Conservation (phyloP, 1,140 invertebrate species). For the Pygmarrhopalites habei region DNA sequence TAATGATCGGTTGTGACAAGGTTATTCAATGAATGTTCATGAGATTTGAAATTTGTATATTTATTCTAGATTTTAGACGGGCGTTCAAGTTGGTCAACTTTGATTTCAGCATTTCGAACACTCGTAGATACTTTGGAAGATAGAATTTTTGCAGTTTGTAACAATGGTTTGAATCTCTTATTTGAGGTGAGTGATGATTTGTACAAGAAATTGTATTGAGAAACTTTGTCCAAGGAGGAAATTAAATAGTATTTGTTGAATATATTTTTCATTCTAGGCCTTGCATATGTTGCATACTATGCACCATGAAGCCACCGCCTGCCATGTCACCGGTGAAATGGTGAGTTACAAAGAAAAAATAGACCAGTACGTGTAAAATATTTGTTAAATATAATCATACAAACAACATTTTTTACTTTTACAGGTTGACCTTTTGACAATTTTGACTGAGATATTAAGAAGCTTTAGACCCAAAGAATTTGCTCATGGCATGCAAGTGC, state of each 20-base stretch:
- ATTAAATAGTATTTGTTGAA: too few species aligned
- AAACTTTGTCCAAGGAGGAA: too few species aligned
- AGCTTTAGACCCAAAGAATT: constrained; percentile 37
- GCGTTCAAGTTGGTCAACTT: constrained; percentile 75
- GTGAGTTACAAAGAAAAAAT: too few species aligned
- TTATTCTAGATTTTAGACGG: constrained; percentile 59
- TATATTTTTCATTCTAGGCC: constrained; percentile 54
- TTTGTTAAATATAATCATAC: too few species aligned
- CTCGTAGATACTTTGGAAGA: constrained; percentile 83
- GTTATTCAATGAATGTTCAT: too few species aligned
- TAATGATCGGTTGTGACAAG: too few species aligned
- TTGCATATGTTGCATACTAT: constrained; percentile 84
- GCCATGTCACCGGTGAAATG: constrained; percentile 74
- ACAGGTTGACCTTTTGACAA: constrained; percentile 72
- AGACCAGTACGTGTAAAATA: too few species aligned
- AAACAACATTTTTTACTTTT: too few species aligned
- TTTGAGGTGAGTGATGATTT: constrained; percentile 64
- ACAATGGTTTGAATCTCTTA: constrained; percentile 76
- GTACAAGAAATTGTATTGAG: too few species aligned
- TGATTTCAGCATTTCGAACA: constrained; percentile 78
- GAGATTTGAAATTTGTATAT: constrained; percentile 7
- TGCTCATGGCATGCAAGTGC: constrained; percentile 24
- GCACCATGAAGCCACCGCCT: constrained; percentile 87
- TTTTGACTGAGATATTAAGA: constrained; percentile 48
- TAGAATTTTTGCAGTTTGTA: constrained; percentile 75